Evolutionary conservation across 2,888 invertebrate genomes (phyloP).

Genomic region (Emmelina monodactyla): DNA sequence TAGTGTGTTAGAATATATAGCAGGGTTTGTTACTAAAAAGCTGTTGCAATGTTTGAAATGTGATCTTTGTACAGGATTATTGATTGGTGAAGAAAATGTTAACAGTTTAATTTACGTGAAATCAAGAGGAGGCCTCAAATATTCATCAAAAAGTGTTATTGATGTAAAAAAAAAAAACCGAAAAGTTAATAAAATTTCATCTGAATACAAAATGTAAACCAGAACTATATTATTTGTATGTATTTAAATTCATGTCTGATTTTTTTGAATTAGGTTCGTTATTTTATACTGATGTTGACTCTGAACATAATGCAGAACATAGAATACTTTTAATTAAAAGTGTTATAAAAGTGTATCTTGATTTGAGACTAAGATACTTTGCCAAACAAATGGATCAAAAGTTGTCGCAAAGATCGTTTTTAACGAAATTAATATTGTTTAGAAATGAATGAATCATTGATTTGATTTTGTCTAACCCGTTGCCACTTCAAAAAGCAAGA

Average conservation of each 20-base stretch:
- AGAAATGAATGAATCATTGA: too few species aligned
- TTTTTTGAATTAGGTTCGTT: not conserved
- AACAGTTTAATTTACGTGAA: not conserved
- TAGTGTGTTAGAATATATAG: constrained; percentile 2
- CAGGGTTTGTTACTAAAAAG: constrained; percentile 5
- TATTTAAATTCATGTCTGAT: constrained; percentile 5
- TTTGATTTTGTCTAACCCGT: too few species aligned
- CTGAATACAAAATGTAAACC: not conserved
- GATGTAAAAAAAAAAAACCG: constrained; percentile 1
- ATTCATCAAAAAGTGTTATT: not conserved
- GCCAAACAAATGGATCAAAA: constrained; percentile 2
- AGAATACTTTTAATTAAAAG: constrained; percentile 3
- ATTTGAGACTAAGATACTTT: constrained; percentile 2
- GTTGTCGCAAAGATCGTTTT: not conserved
- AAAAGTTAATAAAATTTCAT: not conserved
- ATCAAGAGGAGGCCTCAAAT: constrained; percentile 1
- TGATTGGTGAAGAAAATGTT: too few species aligned
- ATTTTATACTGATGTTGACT: not conserved
- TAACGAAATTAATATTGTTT: not conserved
- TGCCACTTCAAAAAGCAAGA: too few species aligned
- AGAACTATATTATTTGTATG: constrained; percentile 2
- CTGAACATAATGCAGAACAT: not conserved
- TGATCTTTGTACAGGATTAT: too few species aligned
- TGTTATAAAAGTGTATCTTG: constrained; percentile 3
- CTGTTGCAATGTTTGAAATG: not conserved